These are phyloP conservation scores for Rhinoderma darwinii DNA, from an alignment of 2,113 vertebrate species.

Conservation along the genomic window DNA sequence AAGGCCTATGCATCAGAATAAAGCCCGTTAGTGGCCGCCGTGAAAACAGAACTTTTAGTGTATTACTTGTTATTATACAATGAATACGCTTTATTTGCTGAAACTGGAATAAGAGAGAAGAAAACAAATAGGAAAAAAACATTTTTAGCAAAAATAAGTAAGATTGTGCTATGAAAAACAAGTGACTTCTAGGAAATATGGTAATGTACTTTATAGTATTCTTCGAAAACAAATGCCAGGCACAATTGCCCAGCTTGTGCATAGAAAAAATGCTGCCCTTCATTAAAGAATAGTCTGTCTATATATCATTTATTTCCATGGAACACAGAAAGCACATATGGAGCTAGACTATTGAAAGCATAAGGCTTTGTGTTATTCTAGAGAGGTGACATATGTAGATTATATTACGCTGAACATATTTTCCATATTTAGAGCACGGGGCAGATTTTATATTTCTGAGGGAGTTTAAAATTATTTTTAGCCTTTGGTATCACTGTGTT, in stretches of 20 bases:
- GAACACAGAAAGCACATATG: not conserved
- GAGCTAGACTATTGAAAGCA: not conserved
- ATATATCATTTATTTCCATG: slow-evolving; percentile 1
- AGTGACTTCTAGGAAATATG: slow-evolving; percentile 35
- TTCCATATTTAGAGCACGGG: slow-evolving; percentile 35
- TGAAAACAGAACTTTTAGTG: too few relatives aligned
- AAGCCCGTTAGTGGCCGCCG: too few relatives aligned
- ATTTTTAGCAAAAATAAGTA: not conserved
- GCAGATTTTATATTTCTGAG: slow-evolving; percentile 18
- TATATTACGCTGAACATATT: slow-evolving; percentile 28
- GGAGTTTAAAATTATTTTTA: slow-evolving; percentile 13
- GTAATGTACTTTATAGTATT: not conserved
- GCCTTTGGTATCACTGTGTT: not conserved
- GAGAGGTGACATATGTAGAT: slow-evolving; percentile 51
- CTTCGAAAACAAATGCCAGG: not conserved
- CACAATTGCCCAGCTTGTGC: not conserved
- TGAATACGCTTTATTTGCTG: too few relatives aligned
- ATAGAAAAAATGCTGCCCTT: not conserved
- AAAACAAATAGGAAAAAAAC: not conserved
- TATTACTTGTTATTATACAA: too few relatives aligned
- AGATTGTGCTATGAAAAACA: not conserved
- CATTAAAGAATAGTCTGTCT: not conserved
- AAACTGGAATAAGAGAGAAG: too few relatives aligned
- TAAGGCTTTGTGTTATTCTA: not conserved
- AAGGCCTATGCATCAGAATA: too few relatives aligned